Percentiles rank a stretch among this genome's conserved stretches.
These are phyloP conservation scores for Aplidium turbinatum DNA, from an alignment of 23 tunicate species.

Conservation along the genomic window DNA sequence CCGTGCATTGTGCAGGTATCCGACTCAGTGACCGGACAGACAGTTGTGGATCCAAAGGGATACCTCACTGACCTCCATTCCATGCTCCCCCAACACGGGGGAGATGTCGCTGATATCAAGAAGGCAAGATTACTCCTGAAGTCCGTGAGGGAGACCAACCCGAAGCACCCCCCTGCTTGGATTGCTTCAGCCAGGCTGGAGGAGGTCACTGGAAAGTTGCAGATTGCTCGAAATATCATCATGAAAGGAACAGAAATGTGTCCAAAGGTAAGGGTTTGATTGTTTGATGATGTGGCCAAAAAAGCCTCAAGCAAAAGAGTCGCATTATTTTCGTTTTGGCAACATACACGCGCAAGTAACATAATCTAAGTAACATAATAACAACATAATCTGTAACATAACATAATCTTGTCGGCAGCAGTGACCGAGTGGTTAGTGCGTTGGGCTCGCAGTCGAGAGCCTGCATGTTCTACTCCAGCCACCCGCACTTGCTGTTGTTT, in stretches of 20 bases:
- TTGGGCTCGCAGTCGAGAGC: too few relatives aligned
- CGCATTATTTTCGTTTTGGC: too few relatives aligned
- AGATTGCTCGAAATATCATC: conserved; percentile 79
- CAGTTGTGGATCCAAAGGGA: conserved; percentile 99
- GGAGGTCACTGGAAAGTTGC: conserved; percentile 94
- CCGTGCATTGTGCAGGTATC: conserved; percentile 90
- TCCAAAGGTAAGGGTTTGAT: conserved; percentile 89
- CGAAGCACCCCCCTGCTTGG: conserved; percentile 99
- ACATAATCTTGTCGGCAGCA: too few relatives aligned
- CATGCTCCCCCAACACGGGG: conserved; percentile 96
- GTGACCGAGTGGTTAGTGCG: too few relatives aligned
- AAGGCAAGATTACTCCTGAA: conserved; percentile 92
- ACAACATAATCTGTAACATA: not conserved
- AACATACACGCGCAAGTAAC: too few relatives aligned
- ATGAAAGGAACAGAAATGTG: conserved; percentile 99
- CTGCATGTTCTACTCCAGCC: too few relatives aligned
- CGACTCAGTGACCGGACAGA: conserved; percentile 98
- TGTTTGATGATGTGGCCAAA: too few relatives aligned
- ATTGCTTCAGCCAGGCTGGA: conserved; percentile 97
- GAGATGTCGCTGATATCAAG: conserved; percentile 93
- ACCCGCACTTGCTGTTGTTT: too few relatives aligned
- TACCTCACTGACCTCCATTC: conserved; percentile 97
- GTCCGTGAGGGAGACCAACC: conserved; percentile 98
- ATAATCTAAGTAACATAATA: too few relatives aligned
- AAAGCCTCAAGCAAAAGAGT: too few relatives aligned